Evolutionary conservation across 1,140 invertebrate genomes (phyloP).

Genomic region (Drosophila chauvacae): DNA sequence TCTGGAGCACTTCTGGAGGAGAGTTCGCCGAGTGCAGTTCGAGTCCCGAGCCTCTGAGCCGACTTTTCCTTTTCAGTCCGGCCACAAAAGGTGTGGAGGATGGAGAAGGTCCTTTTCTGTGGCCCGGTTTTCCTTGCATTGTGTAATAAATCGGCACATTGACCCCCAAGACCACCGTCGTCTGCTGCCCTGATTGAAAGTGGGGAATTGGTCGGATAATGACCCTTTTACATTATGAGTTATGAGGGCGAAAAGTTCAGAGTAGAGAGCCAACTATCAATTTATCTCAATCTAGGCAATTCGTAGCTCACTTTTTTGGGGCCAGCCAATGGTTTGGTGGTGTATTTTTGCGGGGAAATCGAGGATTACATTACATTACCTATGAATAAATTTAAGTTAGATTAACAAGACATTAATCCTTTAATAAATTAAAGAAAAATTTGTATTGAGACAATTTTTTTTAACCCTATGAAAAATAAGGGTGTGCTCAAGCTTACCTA

Average conservation of each 20-base stretch:
- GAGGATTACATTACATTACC: neutral
- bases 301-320: conserved; percentile 32
- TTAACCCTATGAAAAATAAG: too few species aligned
- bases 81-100: conserved; percentile 14
- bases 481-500: too few species aligned
- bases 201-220: conserved; percentile 50
- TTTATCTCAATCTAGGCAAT: conserved; percentile 20
- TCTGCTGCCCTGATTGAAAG: conserved; percentile 35
- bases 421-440: neutral
- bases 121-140: conserved; percentile 46
- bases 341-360: neutral
- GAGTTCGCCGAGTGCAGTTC: conserved; percentile 19
- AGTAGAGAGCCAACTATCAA: conserved; percentile 22
- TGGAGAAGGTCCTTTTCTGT: conserved; percentile 11
- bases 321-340: neutral
- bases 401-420: neutral
- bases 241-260: conserved; percentile 30
- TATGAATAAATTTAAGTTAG: neutral
- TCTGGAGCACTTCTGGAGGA: conserved; percentile 3
- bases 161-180: conserved; percentile 44
- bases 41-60: conserved; percentile 21
- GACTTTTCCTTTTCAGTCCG: conserved; percentile 33
- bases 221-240: conserved; percentile 65
- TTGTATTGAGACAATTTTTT: too few species aligned
- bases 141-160: conserved; percentile 77